Evolutionary conservation across 2,113 vertebrate genomes (phyloP).

Genomic region (Mugil cephalus): DNA sequence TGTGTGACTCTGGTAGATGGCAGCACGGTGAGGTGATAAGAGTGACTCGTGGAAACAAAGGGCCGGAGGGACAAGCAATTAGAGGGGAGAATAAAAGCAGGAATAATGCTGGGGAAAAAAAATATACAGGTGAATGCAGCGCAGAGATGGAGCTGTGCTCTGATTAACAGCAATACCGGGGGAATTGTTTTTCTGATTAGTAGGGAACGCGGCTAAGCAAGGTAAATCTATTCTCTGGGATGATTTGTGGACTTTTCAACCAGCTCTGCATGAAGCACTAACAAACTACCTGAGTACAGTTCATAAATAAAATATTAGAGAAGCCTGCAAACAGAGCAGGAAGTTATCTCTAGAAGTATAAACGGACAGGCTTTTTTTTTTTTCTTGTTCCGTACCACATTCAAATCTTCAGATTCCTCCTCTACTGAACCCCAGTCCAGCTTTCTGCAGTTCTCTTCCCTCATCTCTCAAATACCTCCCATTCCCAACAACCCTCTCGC

Average conservation of each 20-base stretch:
- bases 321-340: slow-evolving; percentile 21
- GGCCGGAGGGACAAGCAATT: slow-evolving; percentile 73
- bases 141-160: slow-evolving; percentile 43
- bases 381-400: slow-evolving; percentile 11
- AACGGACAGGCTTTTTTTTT: slow-evolving; percentile 23
- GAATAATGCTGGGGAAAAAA: slow-evolving; percentile 59
- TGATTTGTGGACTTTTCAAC: slow-evolving; percentile 62
- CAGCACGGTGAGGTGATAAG: slow-evolving; percentile 63
- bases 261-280: slow-evolving; percentile 45
- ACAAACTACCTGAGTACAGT: slow-evolving; percentile 42
- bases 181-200: slow-evolving; percentile 54
- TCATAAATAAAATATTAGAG: slow-evolving; percentile 44
- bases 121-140: slow-evolving; percentile 47
- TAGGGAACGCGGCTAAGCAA: slow-evolving; percentile 25
- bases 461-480: slow-evolving; percentile 33
- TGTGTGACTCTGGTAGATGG: slow-evolving; percentile 63
- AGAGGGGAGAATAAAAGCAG: slow-evolving; percentile 67
- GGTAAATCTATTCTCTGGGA: slow-evolving; percentile 32
- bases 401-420: slow-evolving; percentile 10
- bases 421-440: background rate
- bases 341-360: slow-evolving; percentile 16
- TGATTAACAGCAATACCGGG: slow-evolving; percentile 61
- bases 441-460: slow-evolving; percentile 18
- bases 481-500: slow-evolving; percentile 4
- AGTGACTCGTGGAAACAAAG: slow-evolving; percentile 67